Base-by-base conservation (phyloP, 2,797 vertebrate species). In the Molothrus ater region DNA sequence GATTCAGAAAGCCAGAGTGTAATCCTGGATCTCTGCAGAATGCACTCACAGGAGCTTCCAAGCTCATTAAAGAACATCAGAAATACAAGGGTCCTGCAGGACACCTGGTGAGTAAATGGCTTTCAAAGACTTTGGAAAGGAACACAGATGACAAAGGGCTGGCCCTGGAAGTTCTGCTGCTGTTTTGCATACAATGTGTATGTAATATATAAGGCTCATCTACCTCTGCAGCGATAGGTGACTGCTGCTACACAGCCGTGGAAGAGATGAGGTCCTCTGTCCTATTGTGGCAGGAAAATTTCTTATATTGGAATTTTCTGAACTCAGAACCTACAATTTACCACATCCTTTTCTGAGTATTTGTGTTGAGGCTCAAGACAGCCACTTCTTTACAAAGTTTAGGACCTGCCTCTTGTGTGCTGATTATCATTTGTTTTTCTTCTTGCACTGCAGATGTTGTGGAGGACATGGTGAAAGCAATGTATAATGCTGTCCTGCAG, bases 141-240 rank as follows among this genome's bases (percentile, higher is more conserved):
- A 91, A 31, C 19, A 31, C 4, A 61, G 61, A 54, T 51, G 71
- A 38, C 42, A 66, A 76, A 57, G 80, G 21, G 38, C 43, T 75
- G 54, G 31, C 40, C 29, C 21, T 40, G 51, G 69, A 54, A 69
- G 9, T 34, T 75, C 73, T 57, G 78, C 26, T 3, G 10, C 26
- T 60, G 19, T 25, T 70, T 31, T 53, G 42, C 34, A 15, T 0
- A 17, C 5, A 19, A 7, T 17, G 1, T 14, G 2, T 4, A 9
- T 5, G 7, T 21, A 50, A 11, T 16, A 61, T 6, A 11, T 22
- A 65, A 38, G 22, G 56, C 8, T 42, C 36, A 36, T 7, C 17
- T 26, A 15, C 13, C n/a, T 63, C 74, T 48, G 1, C 20, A 21
- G 24, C 4, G 38, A 5, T 3, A 6, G 24, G 34, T 0, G 0